A percentile compares a stretch with the other conserved stretches of the same genome.
These are phyloP conservation scores for Eubasilissa regina DNA, from an alignment of 1,140 invertebrate species.

Conservation along the genomic window DNA sequence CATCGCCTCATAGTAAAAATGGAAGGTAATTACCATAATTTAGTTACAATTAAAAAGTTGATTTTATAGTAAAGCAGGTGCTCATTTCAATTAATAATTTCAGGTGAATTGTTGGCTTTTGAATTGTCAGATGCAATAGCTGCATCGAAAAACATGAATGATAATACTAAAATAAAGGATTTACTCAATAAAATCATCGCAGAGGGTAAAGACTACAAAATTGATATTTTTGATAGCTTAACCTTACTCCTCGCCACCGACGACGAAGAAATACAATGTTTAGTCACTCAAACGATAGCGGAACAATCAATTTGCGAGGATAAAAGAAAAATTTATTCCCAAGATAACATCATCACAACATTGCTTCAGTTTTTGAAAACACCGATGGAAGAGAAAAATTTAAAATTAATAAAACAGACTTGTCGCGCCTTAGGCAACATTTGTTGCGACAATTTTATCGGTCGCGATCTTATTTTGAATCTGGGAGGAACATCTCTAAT, in stretches of 20 bases:
- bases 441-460: constrained; percentile 88
- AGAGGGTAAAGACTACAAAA: constrained; percentile 65
- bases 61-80: background rate
- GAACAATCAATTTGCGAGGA: constrained; percentile 81
- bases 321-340: constrained; percentile 79
- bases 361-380: constrained; percentile 73
- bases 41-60: background rate
- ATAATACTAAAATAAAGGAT: constrained; percentile 42
- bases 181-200: constrained; percentile 62
- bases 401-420: constrained; percentile 78
- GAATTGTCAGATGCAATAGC: constrained; percentile 30
- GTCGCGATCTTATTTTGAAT: constrained; percentile 76
- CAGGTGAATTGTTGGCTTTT: constrained; percentile 24
- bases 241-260: constrained; percentile 64
- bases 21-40: constrained; percentile 20
- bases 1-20: constrained; percentile 1
- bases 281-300: constrained; percentile 78
- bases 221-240: constrained; percentile 66
- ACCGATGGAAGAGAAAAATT: constrained; percentile 65
- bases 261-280: constrained; percentile 64
- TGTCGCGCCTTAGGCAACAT: constrained; percentile 90
- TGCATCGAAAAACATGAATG: constrained; percentile 9
- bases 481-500: constrained; percentile 74
- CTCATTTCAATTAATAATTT: constrained; percentile 14
- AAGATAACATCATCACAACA: constrained; percentile 72